phyloP scores from a whole-genome alignment of 2,888 invertebrate species.

The Ophion slaviceki region DNA sequence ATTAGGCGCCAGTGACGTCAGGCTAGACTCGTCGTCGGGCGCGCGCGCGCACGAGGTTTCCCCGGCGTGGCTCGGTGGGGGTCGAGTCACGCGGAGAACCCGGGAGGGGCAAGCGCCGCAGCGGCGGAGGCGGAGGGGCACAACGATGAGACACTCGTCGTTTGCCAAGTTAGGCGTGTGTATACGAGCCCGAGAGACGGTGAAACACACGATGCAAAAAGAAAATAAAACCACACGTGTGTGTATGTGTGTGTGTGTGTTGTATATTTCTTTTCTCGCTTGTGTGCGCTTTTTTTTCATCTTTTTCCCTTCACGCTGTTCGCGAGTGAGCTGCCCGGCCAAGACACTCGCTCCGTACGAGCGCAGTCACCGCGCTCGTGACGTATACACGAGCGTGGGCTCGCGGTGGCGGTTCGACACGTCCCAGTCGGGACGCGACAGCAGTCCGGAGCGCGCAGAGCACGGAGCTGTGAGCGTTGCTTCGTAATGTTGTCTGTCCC shows the following conservation, averaged over 20 bases:
- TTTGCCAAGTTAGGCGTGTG: conserved; percentile 36
- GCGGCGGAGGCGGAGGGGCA: not conserved
- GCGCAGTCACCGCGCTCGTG: not conserved
- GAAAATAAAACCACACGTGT: not conserved
- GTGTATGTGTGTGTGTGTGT: too few relatives aligned
- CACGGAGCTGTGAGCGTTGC: too few relatives aligned
- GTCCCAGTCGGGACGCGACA: conserved; percentile 55
- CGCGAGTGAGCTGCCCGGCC: not conserved
- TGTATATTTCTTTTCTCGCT: not conserved
- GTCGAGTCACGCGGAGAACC: conserved; percentile 53
- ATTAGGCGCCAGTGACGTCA: conserved; percentile 81
- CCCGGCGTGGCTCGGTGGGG: conserved; percentile 37
- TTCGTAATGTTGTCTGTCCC: not conserved
- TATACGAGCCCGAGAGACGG: not conserved
- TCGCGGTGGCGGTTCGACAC: conserved; percentile 31
- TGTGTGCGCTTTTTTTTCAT: not conserved
- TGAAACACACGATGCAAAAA: not conserved
- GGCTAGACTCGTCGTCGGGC: conserved; percentile 68
- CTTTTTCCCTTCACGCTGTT: not conserved
- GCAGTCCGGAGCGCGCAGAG: conserved; percentile 14
- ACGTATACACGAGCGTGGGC: conserved; percentile 35
- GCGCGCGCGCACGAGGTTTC: conserved; percentile 58
- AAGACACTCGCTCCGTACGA: not conserved
- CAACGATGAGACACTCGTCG: not conserved
- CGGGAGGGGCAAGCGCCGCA: conserved; percentile 9